These are phyloP conservation scores for Montipora efflorescens DNA, from an alignment of 64 coral and sea anemone genomes.

Conservation along the genomic window DNA sequence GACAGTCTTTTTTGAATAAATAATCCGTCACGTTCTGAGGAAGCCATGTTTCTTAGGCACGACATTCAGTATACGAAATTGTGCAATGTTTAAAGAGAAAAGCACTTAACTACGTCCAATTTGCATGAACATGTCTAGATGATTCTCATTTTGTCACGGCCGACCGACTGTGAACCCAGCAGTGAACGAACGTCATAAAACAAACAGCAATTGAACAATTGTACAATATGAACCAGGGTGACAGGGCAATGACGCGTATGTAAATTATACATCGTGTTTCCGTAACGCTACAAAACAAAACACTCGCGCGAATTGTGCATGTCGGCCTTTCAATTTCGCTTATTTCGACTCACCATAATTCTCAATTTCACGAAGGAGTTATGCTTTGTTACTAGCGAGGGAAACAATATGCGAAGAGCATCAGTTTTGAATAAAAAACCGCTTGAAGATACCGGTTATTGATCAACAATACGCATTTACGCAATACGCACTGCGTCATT, in stretches of 20 bases:
- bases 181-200: conserved; percentile 55
- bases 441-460: conserved; percentile 88
- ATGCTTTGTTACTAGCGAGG: not conserved
- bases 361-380: not conserved
- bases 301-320: not conserved
- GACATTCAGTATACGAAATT: not conserved
- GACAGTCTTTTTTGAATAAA: conserved; percentile 10
- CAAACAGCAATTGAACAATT: conserved; percentile 63
- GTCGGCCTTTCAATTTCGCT: not conserved
- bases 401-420: not conserved
- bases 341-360: not conserved
- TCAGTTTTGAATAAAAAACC: conserved; percentile 20
- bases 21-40: conserved; percentile 36
- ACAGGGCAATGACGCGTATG: conserved; percentile 50
- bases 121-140: conserved; percentile 51
- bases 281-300: conserved; percentile 51
- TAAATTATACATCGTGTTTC: conserved; percentile 35
- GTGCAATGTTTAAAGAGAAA: conserved; percentile 10
- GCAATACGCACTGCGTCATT: conserved; percentile 82
- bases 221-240: conserved; percentile 54
- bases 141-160: conserved; percentile 30
- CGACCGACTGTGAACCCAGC: conserved; percentile 29
- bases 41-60: not conserved
- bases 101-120: not conserved
- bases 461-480: conserved; percentile 94